These are phyloP conservation scores for Phodopus roborovskii DNA, from an alignment of 2,113 vertebrate species.

Conservation along the genomic window DNA sequence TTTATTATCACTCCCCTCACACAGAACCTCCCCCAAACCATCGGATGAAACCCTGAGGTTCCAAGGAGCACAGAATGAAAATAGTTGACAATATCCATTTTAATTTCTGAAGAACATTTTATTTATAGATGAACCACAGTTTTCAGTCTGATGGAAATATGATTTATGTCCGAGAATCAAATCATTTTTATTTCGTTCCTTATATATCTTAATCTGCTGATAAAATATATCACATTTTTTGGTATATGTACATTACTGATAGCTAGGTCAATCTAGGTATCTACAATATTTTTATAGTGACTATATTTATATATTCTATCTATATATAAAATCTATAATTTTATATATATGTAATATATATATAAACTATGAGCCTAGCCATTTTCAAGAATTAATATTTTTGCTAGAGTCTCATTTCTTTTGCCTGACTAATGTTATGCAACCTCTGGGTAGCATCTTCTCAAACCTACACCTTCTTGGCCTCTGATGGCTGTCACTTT, in stretches of 20 bases:
- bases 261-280: background rate
- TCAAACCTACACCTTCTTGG: fast-evolving
- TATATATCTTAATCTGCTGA: background rate
- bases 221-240: background rate
- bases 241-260: background rate
- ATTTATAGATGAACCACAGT: background rate
- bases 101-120: background rate
- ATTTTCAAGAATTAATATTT: background rate
- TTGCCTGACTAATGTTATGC: background rate
- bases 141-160: background rate
- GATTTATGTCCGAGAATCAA: constrained; percentile 46
- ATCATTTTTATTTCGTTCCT: background rate
- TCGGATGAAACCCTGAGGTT: background rate
- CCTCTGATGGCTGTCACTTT: background rate
- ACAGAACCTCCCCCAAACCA: background rate
- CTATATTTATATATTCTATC: background rate
- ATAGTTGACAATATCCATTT: background rate
- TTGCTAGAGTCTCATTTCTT: background rate
- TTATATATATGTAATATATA: background rate
- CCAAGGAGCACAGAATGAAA: too few species aligned
- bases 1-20: too few species aligned
- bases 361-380: background rate
- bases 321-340: background rate
- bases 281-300: background rate
- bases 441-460: too few species aligned